Conservation (phyloP, 2,888 invertebrate genomes). For the Phortica magna region DNA sequence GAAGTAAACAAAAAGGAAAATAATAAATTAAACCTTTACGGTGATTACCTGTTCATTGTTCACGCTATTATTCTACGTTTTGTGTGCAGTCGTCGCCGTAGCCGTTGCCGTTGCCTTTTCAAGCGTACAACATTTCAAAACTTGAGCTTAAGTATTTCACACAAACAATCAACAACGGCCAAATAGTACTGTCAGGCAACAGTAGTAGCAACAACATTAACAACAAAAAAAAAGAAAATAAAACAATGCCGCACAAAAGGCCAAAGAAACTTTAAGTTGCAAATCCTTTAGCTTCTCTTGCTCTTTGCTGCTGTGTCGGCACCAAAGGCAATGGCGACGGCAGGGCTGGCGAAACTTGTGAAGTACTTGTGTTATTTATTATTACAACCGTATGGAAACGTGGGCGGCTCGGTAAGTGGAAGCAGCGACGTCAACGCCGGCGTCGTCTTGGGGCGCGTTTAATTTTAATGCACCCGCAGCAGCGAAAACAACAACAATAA, state of each 20-base stretch:
- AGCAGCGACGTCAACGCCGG: not conserved
- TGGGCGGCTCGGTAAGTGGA: not conserved
- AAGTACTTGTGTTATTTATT: slow-evolving; percentile 48
- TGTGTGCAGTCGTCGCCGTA: not conserved
- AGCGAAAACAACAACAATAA: slow-evolving; percentile 24
- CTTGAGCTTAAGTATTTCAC: slow-evolving; percentile 10
- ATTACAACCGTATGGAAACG: not conserved
- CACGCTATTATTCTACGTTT: slow-evolving; percentile 20
- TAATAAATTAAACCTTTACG: slow-evolving; percentile 46
- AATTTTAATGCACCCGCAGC: slow-evolving; percentile 46
- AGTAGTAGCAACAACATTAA: not conserved
- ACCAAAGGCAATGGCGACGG: not conserved
- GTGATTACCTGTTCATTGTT: slow-evolving; percentile 68
- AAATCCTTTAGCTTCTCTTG: slow-evolving; percentile 10
- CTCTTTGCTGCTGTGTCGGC: slow-evolving; percentile 5
- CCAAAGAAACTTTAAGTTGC: slow-evolving; percentile 26
- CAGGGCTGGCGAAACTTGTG: not conserved
- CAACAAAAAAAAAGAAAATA: not conserved
- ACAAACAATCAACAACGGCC: slow-evolving; percentile 24
- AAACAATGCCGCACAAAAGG: slow-evolving; percentile 21
- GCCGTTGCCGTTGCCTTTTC: slow-evolving; percentile 25
- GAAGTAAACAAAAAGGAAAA: slow-evolving; percentile 7
- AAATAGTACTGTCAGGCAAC: not conserved
- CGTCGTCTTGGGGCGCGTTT: not conserved
- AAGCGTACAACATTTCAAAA: slow-evolving; percentile 22